phyloP scores from a whole-genome alignment of 2,797 vertebrate species.

The Oreochromis grahami region DNA sequence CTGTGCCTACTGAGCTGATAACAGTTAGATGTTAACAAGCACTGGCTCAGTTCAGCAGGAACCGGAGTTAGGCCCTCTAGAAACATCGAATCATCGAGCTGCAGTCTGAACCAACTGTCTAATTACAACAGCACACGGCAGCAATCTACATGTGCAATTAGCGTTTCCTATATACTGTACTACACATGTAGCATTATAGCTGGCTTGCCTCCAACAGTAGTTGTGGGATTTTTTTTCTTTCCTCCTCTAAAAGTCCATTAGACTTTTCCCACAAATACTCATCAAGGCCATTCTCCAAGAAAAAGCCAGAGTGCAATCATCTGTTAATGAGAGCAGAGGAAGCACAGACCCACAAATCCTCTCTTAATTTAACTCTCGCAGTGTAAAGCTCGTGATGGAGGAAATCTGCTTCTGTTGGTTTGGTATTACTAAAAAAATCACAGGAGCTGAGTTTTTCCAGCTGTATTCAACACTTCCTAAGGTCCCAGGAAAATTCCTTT shows the following conservation, averaged over 20 bases:
- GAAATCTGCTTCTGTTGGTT: slow-evolving; percentile 76
- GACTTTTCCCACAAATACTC: slow-evolving; percentile 2
- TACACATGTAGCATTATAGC: background rate
- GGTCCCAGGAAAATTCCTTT: background rate
- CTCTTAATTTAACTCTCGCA: background rate
- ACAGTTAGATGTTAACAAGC: slow-evolving; percentile 77
- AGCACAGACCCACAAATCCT: slow-evolving; percentile 19
- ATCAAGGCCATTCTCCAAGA: slow-evolving; percentile 11
- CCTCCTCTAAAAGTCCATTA: background rate
- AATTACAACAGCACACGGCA: background rate
- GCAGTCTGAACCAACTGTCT: background rate
- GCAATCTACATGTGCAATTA: background rate
- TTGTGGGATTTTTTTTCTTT: background rate
- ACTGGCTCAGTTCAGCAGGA: slow-evolving; percentile 90
- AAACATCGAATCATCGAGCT: slow-evolving; percentile 19
- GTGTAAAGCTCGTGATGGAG: slow-evolving; percentile 57
- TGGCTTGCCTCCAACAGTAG: background rate
- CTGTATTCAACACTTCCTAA: slow-evolving; percentile 33
- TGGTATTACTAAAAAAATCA: slow-evolving; percentile 68
- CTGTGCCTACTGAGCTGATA: slow-evolving; percentile 90
- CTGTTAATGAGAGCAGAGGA: slow-evolving; percentile 17
- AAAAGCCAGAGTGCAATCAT: slow-evolving; percentile 9
- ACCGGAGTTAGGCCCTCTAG: slow-evolving; percentile 83
- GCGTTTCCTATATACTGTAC: background rate
- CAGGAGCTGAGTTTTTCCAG: slow-evolving; percentile 79